Evolutionary conservation across 2,113 vertebrate species (phyloP), one percentile per base, ranked within the genome.

Genomic region (Sebastes schlegelii): DNA sequence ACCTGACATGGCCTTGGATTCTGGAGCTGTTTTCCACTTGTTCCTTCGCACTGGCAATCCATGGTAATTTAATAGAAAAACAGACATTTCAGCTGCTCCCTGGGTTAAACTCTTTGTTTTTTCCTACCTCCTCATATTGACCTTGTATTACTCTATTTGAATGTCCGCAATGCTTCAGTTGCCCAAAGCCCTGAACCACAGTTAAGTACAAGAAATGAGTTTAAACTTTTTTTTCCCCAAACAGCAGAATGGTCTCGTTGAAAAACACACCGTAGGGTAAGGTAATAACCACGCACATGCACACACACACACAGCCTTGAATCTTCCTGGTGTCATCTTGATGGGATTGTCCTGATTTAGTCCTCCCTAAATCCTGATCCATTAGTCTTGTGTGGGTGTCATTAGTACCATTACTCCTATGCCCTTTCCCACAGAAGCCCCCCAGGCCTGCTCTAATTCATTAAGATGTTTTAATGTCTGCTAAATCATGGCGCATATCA

Each of bases 391-490:
- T 74, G 86, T 80, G 69, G 71, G 72, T 87, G 81, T 89, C 89
- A 92, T 91, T 86, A 89, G 88, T 91, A 80, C 80, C 83, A 89
- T 93, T 92, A 93, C 86, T 92, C 72, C 71, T 52, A 77, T 89
- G 88, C 90, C 86, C 88, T 92, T 93, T 87, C 85, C 85, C 83
- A 86, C 80, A 80, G 86, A 91, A 79, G 80, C 82, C 90, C 91
- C 82, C 52, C 71, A 86, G 90, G 88, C 87, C 51, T 26, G 61
- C 73, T 92, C 71, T 92, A 90, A 94, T 95, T 92, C 91, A 92
- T 92, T 80, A 91, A 91, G 80, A 85, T 85, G 84, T 85, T 92
- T 93, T 92, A 93, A 94, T 93, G 89, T 92, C 89, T 87, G 88
- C 87, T 91, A 90, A 91, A 92, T 92, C 87, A 86, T 48, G 86